A percentile compares a stretch with the other conserved stretches of the same genome.
phyloP scores from a whole-genome alignment of 2,113 vertebrate genomes.

The Sceloporus undulatus region DNA sequence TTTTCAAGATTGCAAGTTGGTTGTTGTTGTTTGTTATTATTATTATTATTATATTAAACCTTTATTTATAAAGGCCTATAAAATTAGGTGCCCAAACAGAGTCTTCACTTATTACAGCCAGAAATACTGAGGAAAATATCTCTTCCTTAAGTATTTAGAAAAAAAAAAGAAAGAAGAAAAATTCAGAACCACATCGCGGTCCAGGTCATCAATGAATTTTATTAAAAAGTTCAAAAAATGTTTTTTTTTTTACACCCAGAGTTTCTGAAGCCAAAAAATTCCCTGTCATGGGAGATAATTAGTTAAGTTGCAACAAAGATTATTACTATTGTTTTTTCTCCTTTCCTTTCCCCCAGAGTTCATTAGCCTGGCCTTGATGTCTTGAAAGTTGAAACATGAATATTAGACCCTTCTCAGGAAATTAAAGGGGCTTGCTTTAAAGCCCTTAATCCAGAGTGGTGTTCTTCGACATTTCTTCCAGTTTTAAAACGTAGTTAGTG shows the following conservation, averaged over 20 bases:
- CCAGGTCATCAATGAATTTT: background rate
- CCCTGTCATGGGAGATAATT: background rate
- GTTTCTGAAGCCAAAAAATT: background rate
- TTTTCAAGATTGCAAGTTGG: background rate
- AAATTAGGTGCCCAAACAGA: background rate
- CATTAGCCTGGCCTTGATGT: background rate
- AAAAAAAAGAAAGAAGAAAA: background rate
- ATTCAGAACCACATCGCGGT: background rate
- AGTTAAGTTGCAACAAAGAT: background rate
- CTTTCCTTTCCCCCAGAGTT: background rate
- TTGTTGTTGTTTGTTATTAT: too few relatives aligned
- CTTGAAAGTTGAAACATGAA: background rate
- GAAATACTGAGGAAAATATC: background rate
- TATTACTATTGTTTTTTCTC: background rate
- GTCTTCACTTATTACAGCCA: background rate
- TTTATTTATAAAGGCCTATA: too few relatives aligned
- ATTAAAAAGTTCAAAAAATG: background rate
- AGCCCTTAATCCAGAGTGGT: background rate
- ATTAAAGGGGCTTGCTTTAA: background rate
- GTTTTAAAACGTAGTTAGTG: slow-evolving; percentile 21
- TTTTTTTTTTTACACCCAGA: background rate
- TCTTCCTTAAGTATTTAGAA: too few relatives aligned
- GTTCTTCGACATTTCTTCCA: slow-evolving; percentile 4
- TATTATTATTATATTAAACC: too few relatives aligned
- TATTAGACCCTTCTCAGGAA: background rate